Conservation (phyloP, 2,797 vertebrate genomes). For the Brachyrhaphis roseni region DNA sequence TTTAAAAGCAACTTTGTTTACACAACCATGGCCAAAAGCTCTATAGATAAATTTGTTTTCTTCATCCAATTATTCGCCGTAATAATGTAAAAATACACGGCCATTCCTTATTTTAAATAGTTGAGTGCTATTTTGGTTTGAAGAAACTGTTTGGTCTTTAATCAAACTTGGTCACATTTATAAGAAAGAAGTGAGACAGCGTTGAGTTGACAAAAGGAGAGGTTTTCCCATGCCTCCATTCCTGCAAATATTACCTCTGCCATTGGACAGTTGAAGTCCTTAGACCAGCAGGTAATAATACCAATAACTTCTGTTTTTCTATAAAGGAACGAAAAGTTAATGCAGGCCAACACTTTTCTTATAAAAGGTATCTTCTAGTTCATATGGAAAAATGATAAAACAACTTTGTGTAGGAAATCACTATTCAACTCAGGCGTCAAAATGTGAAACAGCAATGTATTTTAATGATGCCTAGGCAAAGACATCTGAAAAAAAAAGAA, state of each 20-base stretch:
- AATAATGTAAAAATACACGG: not conserved
- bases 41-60: not conserved
- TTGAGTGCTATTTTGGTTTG: not conserved
- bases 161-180: not conserved
- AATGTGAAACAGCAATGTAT: not conserved
- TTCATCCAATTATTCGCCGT: not conserved
- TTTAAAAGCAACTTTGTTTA: not conserved
- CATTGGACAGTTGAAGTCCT: not conserved
- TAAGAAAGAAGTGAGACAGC: not conserved
- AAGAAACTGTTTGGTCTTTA: not conserved
- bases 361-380: not conserved
- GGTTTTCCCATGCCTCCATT: not conserved
- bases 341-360: not conserved
- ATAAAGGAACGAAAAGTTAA: not conserved
- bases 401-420: not conserved
- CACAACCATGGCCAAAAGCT: not conserved
- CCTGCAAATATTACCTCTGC: not conserved
- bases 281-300: not conserved
- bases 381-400: not conserved
- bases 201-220: not conserved
- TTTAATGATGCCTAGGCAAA: not conserved
- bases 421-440: not conserved
- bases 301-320: not conserved
- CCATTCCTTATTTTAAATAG: not conserved
- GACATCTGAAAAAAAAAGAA: not conserved